These are phyloP conservation scores for Tapirus indicus DNA, from an alignment of 2,797 vertebrate genomes.

Conservation along the genomic window DNA sequence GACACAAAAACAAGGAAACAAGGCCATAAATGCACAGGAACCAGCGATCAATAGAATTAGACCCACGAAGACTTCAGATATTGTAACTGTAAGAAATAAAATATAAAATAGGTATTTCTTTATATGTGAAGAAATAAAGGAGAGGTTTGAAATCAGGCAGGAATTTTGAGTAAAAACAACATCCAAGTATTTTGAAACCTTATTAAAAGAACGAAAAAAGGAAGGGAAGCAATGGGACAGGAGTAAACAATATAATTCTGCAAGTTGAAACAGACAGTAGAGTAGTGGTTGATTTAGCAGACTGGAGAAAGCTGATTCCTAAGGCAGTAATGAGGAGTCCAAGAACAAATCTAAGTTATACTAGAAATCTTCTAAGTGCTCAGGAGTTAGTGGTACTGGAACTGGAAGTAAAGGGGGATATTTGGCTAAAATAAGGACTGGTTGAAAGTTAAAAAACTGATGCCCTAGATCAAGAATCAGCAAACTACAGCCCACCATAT, in stretches of 20 bases:
- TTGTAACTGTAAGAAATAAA: neutral
- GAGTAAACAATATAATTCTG: neutral
- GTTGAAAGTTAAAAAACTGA: neutral
- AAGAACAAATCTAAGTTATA: neutral
- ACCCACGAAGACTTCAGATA: neutral
- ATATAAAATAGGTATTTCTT: neutral
- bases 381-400: neutral
- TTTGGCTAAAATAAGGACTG: neutral
- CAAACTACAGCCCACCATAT: neutral
- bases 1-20: neutral
- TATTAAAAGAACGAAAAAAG: slow-evolving; percentile 32
- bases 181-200: neutral
- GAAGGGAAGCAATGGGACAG: neutral
- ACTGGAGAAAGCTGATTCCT: neutral
- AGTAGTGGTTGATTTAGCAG: neutral
- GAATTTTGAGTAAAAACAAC: neutral
- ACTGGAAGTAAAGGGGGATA: neutral
- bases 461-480: neutral
- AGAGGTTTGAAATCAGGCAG: neutral
- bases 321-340: neutral
- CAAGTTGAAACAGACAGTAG: neutral
- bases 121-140: neutral
- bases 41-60: neutral
- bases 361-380: neutral
- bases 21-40: neutral